phyloP scores from a whole-genome alignment of 1,140 invertebrate species.

The Oryctes rhinoceros region DNA sequence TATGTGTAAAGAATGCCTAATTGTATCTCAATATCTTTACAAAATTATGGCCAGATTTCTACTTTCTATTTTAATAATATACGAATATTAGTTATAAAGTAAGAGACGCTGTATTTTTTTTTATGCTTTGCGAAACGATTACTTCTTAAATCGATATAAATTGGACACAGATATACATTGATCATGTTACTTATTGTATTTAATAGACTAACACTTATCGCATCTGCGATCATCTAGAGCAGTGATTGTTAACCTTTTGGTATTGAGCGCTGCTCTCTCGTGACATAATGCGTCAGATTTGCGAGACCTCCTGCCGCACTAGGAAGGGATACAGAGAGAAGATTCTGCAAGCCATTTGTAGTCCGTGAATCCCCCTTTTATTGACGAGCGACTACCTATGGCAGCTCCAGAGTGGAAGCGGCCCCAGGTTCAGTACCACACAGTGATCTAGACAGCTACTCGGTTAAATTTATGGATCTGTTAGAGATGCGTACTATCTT shows the following conservation, averaged over 20 bases:
- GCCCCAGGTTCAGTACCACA: constrained; percentile 40
- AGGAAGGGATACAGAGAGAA: constrained; percentile 40
- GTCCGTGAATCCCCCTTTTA: constrained; percentile 31
- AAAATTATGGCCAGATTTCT: too few species aligned
- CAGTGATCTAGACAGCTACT: constrained; percentile 40
- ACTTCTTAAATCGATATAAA: background rate
- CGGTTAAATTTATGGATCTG: constrained; percentile 31
- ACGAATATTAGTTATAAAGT: too few species aligned
- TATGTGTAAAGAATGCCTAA: too few species aligned
- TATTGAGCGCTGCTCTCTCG: constrained; percentile 40
- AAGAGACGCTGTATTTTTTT: too few species aligned
- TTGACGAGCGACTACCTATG: constrained; percentile 36
- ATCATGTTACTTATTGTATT: constrained; percentile 28
- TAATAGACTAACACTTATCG: constrained; percentile 38
- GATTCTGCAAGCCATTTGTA: constrained; percentile 40
- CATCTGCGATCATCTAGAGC: constrained; percentile 38
- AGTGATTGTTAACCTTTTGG: constrained; percentile 38
- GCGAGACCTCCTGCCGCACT: constrained; percentile 31
- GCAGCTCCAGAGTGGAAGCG: constrained; percentile 34
- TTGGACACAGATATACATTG: constrained; percentile 13
- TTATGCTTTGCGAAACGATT: too few species aligned
- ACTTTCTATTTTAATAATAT: too few species aligned
- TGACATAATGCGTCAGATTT: constrained; percentile 32
- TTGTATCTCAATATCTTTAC: too few species aligned
- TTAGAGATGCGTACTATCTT: constrained; percentile 31